These are phyloP conservation scores for Spondyliosoma cantharus DNA, from an alignment of 2,797 vertebrate genomes.

Conservation along the genomic window DNA sequence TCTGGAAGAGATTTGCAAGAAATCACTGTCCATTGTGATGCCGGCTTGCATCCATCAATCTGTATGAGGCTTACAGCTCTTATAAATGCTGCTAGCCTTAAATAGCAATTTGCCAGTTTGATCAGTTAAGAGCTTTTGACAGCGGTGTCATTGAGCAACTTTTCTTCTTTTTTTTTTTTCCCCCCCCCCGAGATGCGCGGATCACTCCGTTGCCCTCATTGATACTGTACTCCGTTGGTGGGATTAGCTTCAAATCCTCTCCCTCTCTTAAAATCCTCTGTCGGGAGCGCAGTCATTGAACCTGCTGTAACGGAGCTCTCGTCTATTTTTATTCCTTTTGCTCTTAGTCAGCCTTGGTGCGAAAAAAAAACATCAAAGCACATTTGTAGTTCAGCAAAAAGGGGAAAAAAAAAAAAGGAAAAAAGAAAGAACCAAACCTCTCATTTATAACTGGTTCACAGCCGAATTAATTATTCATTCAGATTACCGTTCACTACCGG, in stretches of 20 bases:
- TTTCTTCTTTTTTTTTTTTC: slow-evolving; percentile 21
- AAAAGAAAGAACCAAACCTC: slow-evolving; percentile 59
- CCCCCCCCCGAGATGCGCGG: slow-evolving; percentile 48
- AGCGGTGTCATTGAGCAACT: slow-evolving; percentile 70
- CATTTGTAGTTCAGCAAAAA: slow-evolving; percentile 67
- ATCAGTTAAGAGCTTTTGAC: slow-evolving; percentile 75
- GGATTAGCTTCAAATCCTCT: slow-evolving; percentile 82
- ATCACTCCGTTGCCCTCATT: slow-evolving; percentile 73
- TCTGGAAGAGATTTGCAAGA: slow-evolving; percentile 48
- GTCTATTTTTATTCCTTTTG: slow-evolving; percentile 71
- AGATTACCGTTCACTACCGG: slow-evolving; percentile 59
- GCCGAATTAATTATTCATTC: slow-evolving; percentile 78
- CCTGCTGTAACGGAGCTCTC: slow-evolving; percentile 74
- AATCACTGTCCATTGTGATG: slow-evolving; percentile 55
- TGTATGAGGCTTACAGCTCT: slow-evolving; percentile 49
- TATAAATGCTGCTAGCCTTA: slow-evolving; percentile 59
- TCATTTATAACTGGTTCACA: slow-evolving; percentile 72
- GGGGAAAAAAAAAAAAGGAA: slow-evolving; percentile 9
- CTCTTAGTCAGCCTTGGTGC: slow-evolving; percentile 67
- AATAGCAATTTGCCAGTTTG: slow-evolving; percentile 68
- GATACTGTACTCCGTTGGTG: slow-evolving; percentile 75
- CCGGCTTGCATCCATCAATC: slow-evolving; percentile 50
- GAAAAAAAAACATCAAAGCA: slow-evolving; percentile 79
- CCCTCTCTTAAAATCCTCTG: slow-evolving; percentile 73
- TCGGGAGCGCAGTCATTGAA: slow-evolving; percentile 70